Percentiles rank a stretch among this genome's conserved stretches.
Conservation (phyloP, 64 coral and sea anemone species). For the Exaiptasia diaphana region DNA sequence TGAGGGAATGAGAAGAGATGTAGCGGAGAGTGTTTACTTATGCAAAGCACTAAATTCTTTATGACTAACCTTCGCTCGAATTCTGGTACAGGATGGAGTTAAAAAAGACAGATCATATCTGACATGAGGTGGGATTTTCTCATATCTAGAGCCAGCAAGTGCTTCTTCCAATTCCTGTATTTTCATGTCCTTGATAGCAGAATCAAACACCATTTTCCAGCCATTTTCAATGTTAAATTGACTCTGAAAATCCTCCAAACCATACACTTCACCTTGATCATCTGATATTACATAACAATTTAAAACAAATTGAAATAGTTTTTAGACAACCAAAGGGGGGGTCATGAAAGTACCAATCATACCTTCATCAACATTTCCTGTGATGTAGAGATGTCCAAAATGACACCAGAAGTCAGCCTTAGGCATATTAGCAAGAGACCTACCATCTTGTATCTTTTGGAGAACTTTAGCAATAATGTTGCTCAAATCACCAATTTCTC, state of each 20-base stretch:
- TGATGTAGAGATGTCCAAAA: slow-evolving; percentile 8
- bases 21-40: neutral
- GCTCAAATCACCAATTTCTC: too few relatives aligned
- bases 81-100: neutral
- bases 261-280: neutral
- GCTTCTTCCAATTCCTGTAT: too few relatives aligned
- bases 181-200: too few relatives aligned
- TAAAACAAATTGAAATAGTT: neutral
- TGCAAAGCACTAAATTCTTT: neutral
- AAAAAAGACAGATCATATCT: neutral
- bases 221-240: neutral
- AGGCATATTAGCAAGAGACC: too few relatives aligned
- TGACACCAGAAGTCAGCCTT: slow-evolving; percentile 3
- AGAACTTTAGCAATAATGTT: too few relatives aligned
- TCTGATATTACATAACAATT: neutral
- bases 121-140: neutral
- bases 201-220: neutral
- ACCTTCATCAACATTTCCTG: slow-evolving; percentile 4
- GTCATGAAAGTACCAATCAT: neutral
- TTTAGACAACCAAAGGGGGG: neutral
- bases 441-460: too few relatives aligned
- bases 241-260: neutral
- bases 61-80: neutral
- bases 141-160: neutral
- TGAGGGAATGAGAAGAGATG: neutral